These are phyloP conservation scores for Cervus canadensis DNA, from an alignment of 2,113 vertebrate genomes.

Conservation along the genomic window DNA sequence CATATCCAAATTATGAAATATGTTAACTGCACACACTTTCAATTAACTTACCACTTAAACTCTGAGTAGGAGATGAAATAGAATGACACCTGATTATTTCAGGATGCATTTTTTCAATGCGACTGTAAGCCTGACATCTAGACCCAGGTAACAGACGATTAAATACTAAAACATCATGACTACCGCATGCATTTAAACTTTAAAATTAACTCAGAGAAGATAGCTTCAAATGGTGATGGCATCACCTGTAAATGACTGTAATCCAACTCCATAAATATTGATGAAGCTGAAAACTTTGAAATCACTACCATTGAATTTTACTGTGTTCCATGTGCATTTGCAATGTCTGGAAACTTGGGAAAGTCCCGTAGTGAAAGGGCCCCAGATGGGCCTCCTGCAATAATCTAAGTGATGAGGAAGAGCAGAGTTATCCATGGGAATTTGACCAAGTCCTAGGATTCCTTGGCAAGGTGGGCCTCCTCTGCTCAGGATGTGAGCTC, in stretches of 20 bases:
- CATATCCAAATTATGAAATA: neutral
- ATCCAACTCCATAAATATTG: constrained; percentile 33
- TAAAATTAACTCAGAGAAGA: neutral
- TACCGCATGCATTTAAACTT: neutral
- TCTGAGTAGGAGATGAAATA: neutral
- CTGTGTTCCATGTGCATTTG: neutral
- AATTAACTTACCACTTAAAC: neutral
- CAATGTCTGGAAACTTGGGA: neutral
- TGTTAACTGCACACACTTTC: neutral
- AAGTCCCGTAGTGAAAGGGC: neutral
- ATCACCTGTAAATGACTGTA: neutral
- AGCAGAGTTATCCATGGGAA: neutral
- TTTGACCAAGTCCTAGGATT: neutral
- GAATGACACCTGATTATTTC: neutral
- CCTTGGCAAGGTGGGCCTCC: neutral
- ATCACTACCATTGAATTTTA: neutral
- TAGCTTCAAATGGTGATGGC: neutral
- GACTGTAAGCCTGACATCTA: neutral
- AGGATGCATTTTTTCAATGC: neutral
- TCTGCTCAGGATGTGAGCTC: rapidly evolving
- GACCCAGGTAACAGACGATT: neutral
- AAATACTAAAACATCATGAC: neutral
- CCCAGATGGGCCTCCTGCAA: neutral
- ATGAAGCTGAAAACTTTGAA: neutral
- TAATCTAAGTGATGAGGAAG: neutral